Conservation (phyloP, 2,113 vertebrate species). For the Antennarius striatus region DNA sequence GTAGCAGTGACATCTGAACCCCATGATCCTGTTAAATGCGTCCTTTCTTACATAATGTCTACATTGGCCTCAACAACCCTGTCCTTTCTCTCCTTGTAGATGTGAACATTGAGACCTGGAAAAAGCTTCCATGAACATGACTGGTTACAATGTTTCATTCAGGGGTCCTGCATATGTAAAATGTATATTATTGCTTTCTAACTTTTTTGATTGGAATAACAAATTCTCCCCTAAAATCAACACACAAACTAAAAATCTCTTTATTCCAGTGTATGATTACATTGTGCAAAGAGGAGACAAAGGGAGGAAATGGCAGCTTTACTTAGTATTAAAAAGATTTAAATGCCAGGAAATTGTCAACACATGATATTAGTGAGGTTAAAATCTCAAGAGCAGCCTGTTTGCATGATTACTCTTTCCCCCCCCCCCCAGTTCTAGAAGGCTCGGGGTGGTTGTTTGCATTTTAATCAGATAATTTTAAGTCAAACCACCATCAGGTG, state of each 20-base stretch:
- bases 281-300: neutral
- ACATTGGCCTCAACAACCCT: conserved; percentile 41
- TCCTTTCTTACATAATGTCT: conserved; percentile 70
- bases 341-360: conserved; percentile 28
- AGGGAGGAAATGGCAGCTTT: conserved; percentile 29
- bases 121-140: conserved; percentile 24
- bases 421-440: conserved; percentile 1
- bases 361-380: conserved; percentile 17
- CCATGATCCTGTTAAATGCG: conserved; percentile 58
- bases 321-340: conserved; percentile 18
- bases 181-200: neutral
- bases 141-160: conserved; percentile 60
- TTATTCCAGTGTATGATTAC: neutral
- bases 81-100: conserved; percentile 37
- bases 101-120: conserved; percentile 35
- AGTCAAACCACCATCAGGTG: conserved; percentile 38
- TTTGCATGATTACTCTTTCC: no score
- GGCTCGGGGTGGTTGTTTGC: conserved; percentile 33
- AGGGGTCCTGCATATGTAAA: conserved; percentile 11
- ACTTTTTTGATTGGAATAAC: neutral
- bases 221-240: neutral
- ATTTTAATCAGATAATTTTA: conserved; percentile 44
- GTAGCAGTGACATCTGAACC: conserved; percentile 76
- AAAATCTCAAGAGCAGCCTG: conserved; percentile 1
- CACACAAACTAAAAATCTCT: neutral